Evolutionary conservation across 2,797 vertebrate genomes (phyloP), one percentile per base, ranked within the genome.

Genomic region (Florisuga fusca): DNA sequence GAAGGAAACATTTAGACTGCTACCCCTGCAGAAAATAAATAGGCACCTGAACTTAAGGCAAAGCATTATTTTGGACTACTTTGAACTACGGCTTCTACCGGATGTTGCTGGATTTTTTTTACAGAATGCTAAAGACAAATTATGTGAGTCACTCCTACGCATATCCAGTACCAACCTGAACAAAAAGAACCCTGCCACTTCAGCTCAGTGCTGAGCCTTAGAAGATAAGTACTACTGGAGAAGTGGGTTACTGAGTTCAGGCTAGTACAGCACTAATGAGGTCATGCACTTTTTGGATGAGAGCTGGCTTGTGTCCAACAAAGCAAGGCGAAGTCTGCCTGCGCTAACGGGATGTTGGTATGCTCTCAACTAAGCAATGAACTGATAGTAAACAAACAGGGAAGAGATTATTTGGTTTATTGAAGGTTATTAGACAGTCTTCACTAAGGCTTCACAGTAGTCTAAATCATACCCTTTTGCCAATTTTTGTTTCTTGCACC

Each of bases 301-400:
- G 18, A 88, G 25, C 25, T 54, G 76, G n/a, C 53, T 59, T 45
- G 46, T 31, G 43, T 69, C 51, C 48, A 59, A 51, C 51, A 62
- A 12, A 43, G 36, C 34, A 71, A 82, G 67, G 34, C 43, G 53
- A 34, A 4, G 2, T 26, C 34, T 45, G 57, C 20, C 68, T 67
- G 46, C 26, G 11, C 26, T 75, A 69, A 58, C 0, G 0, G 8
- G 29, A 22, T 17, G 26, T 6, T 25, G 46, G 31, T n/a, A 36
- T 25, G 54, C 33, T 66, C 38, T 73, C 46, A 68, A 53, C 31
- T 82, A 22, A 29, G 12, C 26, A 41, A 9, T 48, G n/a, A 69
- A 15, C 15, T 20, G 33, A 73, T 41, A 76, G 11, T 10, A 36
- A 58, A 50, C 27, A 68, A 73, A 79, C 23, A 76, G n/a, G 26